Conservation (phyloP, 2,113 vertebrate genomes). For the Columba livia region DNA sequence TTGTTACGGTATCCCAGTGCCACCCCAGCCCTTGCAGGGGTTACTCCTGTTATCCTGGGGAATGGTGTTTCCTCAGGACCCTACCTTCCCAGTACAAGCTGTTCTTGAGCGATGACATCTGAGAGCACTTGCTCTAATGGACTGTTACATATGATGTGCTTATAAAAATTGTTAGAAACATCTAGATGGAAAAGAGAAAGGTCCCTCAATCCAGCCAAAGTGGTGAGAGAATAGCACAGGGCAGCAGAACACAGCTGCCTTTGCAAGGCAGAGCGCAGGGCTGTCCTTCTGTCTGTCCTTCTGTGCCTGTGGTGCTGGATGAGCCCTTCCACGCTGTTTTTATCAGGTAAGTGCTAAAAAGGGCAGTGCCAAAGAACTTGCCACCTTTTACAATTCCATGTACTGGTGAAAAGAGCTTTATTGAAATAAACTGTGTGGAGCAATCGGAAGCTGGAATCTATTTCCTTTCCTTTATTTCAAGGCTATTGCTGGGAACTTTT, state of each 20-base stretch:
- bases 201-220: background rate
- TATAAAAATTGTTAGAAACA: background rate
- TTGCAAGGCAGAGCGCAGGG: background rate
- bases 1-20: background rate
- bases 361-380: background rate
- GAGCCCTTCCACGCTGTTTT: background rate
- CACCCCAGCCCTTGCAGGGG: background rate
- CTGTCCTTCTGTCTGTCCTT: background rate
- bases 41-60: background rate
- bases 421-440: background rate
- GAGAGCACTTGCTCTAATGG: background rate
- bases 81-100: background rate
- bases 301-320: rapidly evolving
- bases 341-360: background rate
- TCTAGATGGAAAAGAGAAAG: background rate
- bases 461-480: background rate
- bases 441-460: background rate
- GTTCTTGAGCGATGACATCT: background rate
- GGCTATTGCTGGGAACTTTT: background rate
- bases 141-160: background rate
- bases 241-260: background rate
- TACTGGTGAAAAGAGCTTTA: background rate
- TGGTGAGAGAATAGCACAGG: background rate
- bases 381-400: background rate
- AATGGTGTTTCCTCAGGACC: background rate